Evolutionary conservation across 2,113 vertebrate species (phyloP), one percentile per base, ranked within the genome.

Genomic region (Gallinago paraguaiae): DNA sequence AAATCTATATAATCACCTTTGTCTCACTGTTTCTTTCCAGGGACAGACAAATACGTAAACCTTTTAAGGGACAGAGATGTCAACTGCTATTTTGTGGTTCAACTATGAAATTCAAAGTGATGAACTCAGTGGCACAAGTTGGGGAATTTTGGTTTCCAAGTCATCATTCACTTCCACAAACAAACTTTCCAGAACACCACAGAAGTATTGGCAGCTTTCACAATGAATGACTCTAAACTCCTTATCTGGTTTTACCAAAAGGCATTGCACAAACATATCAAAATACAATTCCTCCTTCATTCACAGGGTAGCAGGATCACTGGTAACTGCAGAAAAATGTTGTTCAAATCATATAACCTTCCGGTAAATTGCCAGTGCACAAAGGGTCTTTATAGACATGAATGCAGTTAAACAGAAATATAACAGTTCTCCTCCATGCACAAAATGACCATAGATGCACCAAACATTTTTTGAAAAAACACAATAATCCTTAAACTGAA

Each of bases 31-130:
- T 78, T 43, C 53, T 51, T 77, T 57, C 79, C 53, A 57, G 17
- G 31, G 10, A 56, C 24, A 79, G 57, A 72, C 17, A 71, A 57
- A 20, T 23, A 60, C 4, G 5, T 14, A 39, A 86, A 11, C 41
- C 41, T 89, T 82, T 63, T 11, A 41, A 86, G 37, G 15, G 45
- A 71, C 27, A 77, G 11, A 83, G 20, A 23, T 51, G 24, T 68
- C 1, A 5, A 45, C 2, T 54, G n/a, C 31, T 43, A 37, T 82
- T 61, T 89, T 14, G 59, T 7, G 10, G 30, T 33, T 67, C n/a
- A 74, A 23, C 54, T 59, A 14, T 0, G 1, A 54, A 86, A 79
- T 33, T 4, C 0, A 0, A 81, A 74, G 30, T 31, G n/a, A 78
- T 53, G 22, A 82, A 68, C 16, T 76, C 28, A 10, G 25, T 24